phyloP scores from a whole-genome alignment of 2,888 invertebrate species.

The Coelopa pilipes region DNA sequence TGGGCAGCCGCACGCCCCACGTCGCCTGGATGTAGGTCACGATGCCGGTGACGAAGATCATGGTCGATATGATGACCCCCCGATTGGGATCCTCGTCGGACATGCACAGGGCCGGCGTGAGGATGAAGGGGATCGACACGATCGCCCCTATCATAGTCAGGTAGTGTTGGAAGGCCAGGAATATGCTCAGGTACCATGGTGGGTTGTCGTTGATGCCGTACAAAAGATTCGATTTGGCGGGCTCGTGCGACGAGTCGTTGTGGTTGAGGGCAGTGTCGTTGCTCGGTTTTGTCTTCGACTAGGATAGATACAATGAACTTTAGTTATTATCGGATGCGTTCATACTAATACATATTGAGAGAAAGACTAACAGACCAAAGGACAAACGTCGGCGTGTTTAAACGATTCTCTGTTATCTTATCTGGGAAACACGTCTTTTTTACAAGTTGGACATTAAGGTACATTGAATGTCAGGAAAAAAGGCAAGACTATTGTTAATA shows the following conservation, averaged over 20 bases:
- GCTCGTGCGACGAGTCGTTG: slow-evolving; percentile 11
- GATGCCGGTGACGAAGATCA: slow-evolving; percentile 84
- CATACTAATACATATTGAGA: too few relatives aligned
- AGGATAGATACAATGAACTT: slow-evolving; percentile 2
- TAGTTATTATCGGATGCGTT: too few relatives aligned
- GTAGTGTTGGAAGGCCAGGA: slow-evolving; percentile 86
- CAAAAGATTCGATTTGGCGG: slow-evolving; percentile 61
- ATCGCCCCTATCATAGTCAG: slow-evolving; percentile 88
- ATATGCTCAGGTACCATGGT: slow-evolving; percentile 85
- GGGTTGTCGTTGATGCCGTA: slow-evolving; percentile 85
- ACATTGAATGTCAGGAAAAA: too few relatives aligned
- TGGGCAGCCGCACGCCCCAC: slow-evolving; percentile 79
- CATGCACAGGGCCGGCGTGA: slow-evolving; percentile 85
- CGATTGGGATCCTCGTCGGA: slow-evolving; percentile 77
- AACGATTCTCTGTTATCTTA: too few relatives aligned
- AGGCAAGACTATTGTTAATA: too few relatives aligned
- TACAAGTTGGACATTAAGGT: too few relatives aligned
- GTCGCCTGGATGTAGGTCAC: slow-evolving; percentile 80
- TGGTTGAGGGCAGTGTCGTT: not conserved
- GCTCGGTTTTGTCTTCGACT: slow-evolving; percentile 29
- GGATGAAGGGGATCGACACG: slow-evolving; percentile 82
- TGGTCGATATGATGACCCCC: slow-evolving; percentile 82
- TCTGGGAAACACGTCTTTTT: too few relatives aligned
- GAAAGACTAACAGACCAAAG: too few relatives aligned
- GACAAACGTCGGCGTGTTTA: too few relatives aligned